A percentile compares a stretch with the other conserved stretches of the same genome.
Conservation (phyloP, 2,888 invertebrate species). For the Hetaerina titia region DNA sequence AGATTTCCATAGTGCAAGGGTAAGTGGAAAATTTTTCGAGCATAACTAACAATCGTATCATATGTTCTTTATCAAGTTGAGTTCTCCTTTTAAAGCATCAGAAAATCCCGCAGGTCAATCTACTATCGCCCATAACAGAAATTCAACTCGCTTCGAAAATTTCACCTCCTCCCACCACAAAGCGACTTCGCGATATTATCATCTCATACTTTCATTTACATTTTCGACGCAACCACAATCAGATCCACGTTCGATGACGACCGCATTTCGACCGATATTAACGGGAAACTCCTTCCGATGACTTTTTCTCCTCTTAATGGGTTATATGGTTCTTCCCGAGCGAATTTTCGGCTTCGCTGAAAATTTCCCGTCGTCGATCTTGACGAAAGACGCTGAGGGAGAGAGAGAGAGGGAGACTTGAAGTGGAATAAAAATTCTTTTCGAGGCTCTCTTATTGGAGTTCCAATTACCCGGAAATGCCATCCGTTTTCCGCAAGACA, state of each 20-base stretch:
- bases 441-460: conserved; percentile 16
- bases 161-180: too few species aligned
- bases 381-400: not conserved
- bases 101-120: too few species aligned
- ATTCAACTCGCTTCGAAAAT: too few species aligned
- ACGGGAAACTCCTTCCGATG: not conserved
- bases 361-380: not conserved
- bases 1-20: too few species aligned
- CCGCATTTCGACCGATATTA: not conserved
- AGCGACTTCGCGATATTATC: too few species aligned
- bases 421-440: conserved; percentile 1
- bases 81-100: too few species aligned
- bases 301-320: not conserved
- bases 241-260: not conserved
- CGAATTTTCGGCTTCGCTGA: not conserved
- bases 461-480: conserved; percentile 48
- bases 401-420: not conserved
- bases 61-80: too few species aligned
- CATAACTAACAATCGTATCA: too few species aligned
- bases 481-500: conserved; percentile 25
- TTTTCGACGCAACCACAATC: not conserved
- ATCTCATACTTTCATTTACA: not conserved
- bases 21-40: too few species aligned
- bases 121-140: too few species aligned
- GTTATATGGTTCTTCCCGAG: not conserved